Evolutionary conservation across 2,113 vertebrate genomes (phyloP), one percentile per base, ranked within the genome.

Genomic region (Pitta sordida): DNA sequence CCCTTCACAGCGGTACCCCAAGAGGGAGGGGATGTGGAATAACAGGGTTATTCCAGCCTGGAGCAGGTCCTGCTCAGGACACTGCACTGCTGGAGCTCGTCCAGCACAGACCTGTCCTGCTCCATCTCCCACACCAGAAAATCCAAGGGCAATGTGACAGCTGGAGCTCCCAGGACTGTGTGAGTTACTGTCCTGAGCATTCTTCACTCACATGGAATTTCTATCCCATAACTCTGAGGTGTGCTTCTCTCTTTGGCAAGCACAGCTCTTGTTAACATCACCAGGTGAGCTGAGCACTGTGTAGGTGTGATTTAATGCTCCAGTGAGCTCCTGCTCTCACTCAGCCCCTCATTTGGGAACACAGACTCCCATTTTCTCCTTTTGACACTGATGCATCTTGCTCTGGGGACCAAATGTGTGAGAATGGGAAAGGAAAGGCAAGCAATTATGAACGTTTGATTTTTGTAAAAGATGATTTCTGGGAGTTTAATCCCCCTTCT

Each of bases 221-320:
- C 46, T 13, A 3, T 26, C 84, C 5, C 4, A 5, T 43, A 29
- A 19, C 51, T 36, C 4, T 7, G 69, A 88, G 83, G 43, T 64
- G 49, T 46, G 74, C 76, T 84, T 34, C 81, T 73, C 77, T 69
- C 62, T 46, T 37, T 79, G 78, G 89, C 59, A 71, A 89, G 37
- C 1, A 0, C 3, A 60, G 86, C n/a, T 10, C 73, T 84, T 49
- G 49, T 37, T 75, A 53, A 65, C 60, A 68, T 78, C 53, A 39
- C 2, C 4, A 15, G 62, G 41, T 0, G 4, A 71, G 39, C 6
- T 56, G 83, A 85, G 59, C 10, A 2, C 32, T 7, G 32, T 30
- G 70, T 56, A 77, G 78, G 71, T 89, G 71, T 43, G 91, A 93
- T 93, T 94, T 79, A 87, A 69, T 34, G 95, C 79, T 96, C 87